Conservation (phyloP, 2,113 vertebrate genomes). For the Eupsittula cactorum region DNA sequence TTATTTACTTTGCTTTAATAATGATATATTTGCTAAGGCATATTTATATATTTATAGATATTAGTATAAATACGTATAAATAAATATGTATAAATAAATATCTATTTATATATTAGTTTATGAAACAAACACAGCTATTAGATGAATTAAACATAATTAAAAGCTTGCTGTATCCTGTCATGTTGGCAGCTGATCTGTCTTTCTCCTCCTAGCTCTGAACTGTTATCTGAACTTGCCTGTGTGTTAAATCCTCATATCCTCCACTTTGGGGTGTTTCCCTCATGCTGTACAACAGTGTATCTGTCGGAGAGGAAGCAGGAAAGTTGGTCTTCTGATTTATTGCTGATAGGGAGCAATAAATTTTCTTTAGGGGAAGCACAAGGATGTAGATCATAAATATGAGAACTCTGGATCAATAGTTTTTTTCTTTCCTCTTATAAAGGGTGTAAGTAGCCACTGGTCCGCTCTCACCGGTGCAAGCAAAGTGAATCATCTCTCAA, state of each 20-base stretch:
- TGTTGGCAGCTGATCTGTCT: slow-evolving; percentile 20
- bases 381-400: slow-evolving; percentile 66
- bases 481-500: neutral
- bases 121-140: slow-evolving; percentile 21
- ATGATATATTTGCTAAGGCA: neutral
- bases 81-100: neutral
- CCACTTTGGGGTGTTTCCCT: neutral
- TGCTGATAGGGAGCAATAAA: slow-evolving; percentile 57
- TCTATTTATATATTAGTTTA: slow-evolving; percentile 15
- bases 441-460: neutral
- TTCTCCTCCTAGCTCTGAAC: neutral
- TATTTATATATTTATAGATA: slow-evolving; percentile 50
- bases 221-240: neutral
- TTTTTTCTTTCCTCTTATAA: neutral
- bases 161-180: neutral
- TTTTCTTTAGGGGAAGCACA: slow-evolving; percentile 59
- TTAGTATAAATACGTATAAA: slow-evolving; percentile 11
- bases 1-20: slow-evolving; percentile 28
- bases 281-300: neutral
- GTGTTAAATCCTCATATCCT: neutral
- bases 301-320: slow-evolving; percentile 34
- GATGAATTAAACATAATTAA: slow-evolving; percentile 25
- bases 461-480: neutral
- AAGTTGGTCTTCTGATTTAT: slow-evolving; percentile 61
- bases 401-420: slow-evolving; percentile 42